Evolutionary conservation across 2,113 vertebrate species (phyloP).

Genomic region (Chamaea fasciata): DNA sequence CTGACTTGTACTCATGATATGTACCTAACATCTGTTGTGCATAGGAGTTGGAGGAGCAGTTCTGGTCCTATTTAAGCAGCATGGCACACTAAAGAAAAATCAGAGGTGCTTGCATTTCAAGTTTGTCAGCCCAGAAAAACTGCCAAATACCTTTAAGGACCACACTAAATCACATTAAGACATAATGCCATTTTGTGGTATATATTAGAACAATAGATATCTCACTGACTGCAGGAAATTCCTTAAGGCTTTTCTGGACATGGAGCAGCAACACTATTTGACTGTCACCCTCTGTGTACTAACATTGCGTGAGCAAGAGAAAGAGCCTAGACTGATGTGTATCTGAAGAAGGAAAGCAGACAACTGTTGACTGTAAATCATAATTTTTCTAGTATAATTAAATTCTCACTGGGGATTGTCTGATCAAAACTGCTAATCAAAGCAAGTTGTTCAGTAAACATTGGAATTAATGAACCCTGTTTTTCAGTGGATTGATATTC

Average conservation of each 20-base stretch:
- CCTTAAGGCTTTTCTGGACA: not conserved
- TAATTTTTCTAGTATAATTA: not conserved
- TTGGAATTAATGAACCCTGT: not conserved
- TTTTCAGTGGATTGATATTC: not conserved
- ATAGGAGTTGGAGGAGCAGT: not conserved
- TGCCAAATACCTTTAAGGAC: not conserved
- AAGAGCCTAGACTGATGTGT: not conserved
- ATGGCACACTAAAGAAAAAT: not conserved
- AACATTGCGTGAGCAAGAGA: not conserved
- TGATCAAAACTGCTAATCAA: not conserved
- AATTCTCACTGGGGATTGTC: not conserved
- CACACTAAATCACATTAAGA: not conserved
- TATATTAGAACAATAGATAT: not conserved
- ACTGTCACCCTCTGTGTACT: not conserved
- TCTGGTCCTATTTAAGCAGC: not conserved
- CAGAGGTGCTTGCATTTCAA: not conserved
- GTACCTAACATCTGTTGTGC: not conserved
- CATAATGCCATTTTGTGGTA: not conserved
- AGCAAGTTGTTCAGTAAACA: not conserved
- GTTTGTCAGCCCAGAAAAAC: not conserved
- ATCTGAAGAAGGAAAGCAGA: not conserved
- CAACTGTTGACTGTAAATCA: not conserved
- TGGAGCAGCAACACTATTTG: not conserved
- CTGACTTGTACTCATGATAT: rapidly evolving
- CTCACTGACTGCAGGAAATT: not conserved